Conservation (phyloP, 2,797 vertebrate species). For the Phoxinus dragarum region DNA sequence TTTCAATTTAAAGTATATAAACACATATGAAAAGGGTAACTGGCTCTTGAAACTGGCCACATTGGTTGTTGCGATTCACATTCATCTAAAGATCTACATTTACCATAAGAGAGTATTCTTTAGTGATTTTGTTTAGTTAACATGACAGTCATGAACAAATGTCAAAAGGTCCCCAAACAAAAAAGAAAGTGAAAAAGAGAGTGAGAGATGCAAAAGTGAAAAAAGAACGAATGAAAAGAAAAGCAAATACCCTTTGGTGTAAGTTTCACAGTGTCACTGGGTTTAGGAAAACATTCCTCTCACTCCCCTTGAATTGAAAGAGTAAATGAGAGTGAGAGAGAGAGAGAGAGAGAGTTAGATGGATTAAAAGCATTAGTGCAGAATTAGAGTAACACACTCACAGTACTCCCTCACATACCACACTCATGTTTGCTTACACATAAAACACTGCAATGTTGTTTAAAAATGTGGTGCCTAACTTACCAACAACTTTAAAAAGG, state of each 20-base stretch:
- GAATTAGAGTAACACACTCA: constrained; percentile 19
- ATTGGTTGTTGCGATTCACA: neutral
- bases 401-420: constrained; percentile 29
- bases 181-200: constrained; percentile 19
- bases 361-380: constrained; percentile 22
- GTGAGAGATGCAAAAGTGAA: constrained; percentile 52
- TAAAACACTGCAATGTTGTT: constrained; percentile 29
- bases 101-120: neutral
- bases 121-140: neutral
- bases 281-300: constrained; percentile 85
- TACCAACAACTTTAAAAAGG: constrained; percentile 4
- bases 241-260: constrained; percentile 61
- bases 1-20: neutral
- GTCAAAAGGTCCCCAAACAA: neutral
- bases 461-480: constrained; percentile 13
- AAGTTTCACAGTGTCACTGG: constrained; percentile 74
- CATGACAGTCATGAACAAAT: neutral
- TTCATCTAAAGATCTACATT: neutral
- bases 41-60: neutral
- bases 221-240: constrained; percentile 66
- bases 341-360: constrained; percentile 56
- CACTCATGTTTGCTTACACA: constrained; percentile 39
- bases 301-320: constrained; percentile 55
- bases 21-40: neutral
- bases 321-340: constrained; percentile 51